phyloP scores from a whole-genome alignment of 2,797 vertebrate species.

The Pelochelys cantorii region DNA sequence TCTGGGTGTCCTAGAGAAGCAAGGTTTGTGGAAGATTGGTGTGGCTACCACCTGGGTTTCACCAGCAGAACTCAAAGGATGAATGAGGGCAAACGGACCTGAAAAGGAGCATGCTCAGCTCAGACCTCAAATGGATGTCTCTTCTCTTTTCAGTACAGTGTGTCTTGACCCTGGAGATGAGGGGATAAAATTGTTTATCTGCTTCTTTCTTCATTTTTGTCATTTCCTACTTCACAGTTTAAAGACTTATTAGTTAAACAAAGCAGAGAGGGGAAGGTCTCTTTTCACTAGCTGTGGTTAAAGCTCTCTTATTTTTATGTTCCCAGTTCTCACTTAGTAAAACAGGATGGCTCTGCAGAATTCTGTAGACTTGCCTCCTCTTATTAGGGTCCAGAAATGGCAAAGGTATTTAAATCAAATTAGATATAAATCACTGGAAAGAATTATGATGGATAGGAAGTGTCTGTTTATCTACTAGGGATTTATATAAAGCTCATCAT shows the following conservation, averaged over 20 bases:
- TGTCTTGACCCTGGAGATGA: slow-evolving; percentile 9
- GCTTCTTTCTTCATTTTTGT: slow-evolving; percentile 27
- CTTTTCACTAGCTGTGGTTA: slow-evolving; percentile 60
- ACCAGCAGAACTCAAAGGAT: background rate
- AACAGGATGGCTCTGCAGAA: slow-evolving; percentile 46
- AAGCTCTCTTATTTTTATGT: slow-evolving; percentile 55
- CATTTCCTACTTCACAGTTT: background rate
- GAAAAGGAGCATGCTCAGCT: background rate
- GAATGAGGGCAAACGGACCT: background rate
- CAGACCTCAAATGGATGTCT: slow-evolving; percentile 26
- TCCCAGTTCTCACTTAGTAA: slow-evolving; percentile 30
- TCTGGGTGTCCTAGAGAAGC: background rate
- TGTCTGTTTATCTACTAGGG: background rate
- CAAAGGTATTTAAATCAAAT: slow-evolving; percentile 39
- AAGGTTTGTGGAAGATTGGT: background rate
- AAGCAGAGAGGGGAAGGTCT: background rate
- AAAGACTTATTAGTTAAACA: slow-evolving; percentile 31
- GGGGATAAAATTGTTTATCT: slow-evolving; percentile 41
- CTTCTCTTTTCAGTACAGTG: slow-evolving; percentile 9
- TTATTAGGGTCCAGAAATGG: slow-evolving; percentile 52
- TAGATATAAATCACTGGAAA: slow-evolving; percentile 14
- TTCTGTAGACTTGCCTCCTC: slow-evolving; percentile 42
- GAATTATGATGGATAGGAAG: background rate
- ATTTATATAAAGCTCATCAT: background rate
- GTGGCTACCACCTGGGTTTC: slow-evolving; percentile 1